Base-by-base conservation (phyloP, 2,888 invertebrate species). In the Drosophila neotestacea region DNA sequence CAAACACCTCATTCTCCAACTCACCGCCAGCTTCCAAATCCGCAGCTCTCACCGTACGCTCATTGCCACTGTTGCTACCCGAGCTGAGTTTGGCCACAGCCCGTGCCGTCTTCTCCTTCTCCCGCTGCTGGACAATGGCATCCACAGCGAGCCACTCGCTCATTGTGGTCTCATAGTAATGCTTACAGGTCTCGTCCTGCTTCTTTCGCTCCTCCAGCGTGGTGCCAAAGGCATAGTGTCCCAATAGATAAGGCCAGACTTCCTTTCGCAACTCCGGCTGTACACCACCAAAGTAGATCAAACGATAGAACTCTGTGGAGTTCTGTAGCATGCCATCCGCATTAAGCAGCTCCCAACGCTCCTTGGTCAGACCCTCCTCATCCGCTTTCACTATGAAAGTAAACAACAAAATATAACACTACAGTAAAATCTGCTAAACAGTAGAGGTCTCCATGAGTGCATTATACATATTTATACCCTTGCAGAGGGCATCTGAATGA, bases 111-210 rank as follows among this genome's bases (percentile, higher is more conserved):
- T 95, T 95, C 91, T 97, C 97, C 70, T 95, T 95, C 85, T 98
- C 97, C 6, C 95, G 93, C 90, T 97, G 96, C 52, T 95, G 93
- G 0, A 98, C 97, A 72, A 98, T 98, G 0, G 98, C 98, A 90
- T 99, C 98, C 0, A 98, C 97, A 0, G 98, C 97, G 68, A 98
- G 92, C 98, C 98, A 98, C 91, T 98, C 98, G 0, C 98, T 97
- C 96, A 98, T 97, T 0, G 96, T 96, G 6, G 96, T 96, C 92
- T 98, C 98, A 85, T 97, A 98, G 68, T 95, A 95, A 46, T 96
- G 95, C 67, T 95, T 95, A 44, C 96, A 95, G 44, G 94, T 94
- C 68, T 94, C 93, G 81, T 96, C 95, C 70, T 95, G 94, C 74
- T 95, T 95, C 6, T 91, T 90, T 10, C 96, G 93, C 77, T 96